A percentile compares a stretch with the other conserved stretches of the same genome.
These are phyloP conservation scores for Amaurobius ferox DNA, from an alignment of 2,888 invertebrate genomes.

Conservation along the genomic window DNA sequence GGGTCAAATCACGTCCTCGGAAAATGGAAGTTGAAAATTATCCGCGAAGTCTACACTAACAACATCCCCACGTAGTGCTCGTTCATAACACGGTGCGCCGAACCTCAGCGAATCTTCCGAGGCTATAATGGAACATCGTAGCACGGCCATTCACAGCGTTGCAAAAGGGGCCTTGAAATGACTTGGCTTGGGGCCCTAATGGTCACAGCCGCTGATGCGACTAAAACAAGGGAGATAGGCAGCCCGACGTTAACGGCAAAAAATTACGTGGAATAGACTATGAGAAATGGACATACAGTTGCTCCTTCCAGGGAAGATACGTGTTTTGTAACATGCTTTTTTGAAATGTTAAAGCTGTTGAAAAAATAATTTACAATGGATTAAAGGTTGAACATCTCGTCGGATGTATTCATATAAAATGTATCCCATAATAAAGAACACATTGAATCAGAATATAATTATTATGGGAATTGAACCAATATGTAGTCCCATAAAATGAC, in stretches of 20 bases:
- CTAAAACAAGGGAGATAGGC: constrained; percentile 40
- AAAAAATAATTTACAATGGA: background rate
- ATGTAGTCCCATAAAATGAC: too few species aligned
- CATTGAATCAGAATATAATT: too few species aligned
- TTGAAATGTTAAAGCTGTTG: background rate
- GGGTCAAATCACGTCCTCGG: constrained; percentile 66
- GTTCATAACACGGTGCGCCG: constrained; percentile 46
- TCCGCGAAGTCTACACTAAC: constrained; percentile 58
- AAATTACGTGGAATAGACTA: constrained; percentile 47
- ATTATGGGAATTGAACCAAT: too few species aligned
- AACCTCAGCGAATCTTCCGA: constrained; percentile 22
- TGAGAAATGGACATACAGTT: constrained; percentile 4
- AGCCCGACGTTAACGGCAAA: constrained; percentile 31
- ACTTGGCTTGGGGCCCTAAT: constrained; percentile 46
- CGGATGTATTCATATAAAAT: too few species aligned
- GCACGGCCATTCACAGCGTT: constrained; percentile 39
- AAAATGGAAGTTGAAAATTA: constrained; percentile 72
- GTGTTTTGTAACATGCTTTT: background rate
- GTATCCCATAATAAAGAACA: too few species aligned
- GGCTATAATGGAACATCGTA: constrained; percentile 54
- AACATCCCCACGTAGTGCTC: constrained; percentile 57
- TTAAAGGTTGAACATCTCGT: too few species aligned
- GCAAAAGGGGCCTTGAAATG: constrained; percentile 31
- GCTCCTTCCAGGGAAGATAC: background rate
- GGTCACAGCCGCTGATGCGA: constrained; percentile 32